Evolutionary conservation across 2,888 invertebrate genomes (phyloP).

Genomic region (Cheilosia scutellata): DNA sequence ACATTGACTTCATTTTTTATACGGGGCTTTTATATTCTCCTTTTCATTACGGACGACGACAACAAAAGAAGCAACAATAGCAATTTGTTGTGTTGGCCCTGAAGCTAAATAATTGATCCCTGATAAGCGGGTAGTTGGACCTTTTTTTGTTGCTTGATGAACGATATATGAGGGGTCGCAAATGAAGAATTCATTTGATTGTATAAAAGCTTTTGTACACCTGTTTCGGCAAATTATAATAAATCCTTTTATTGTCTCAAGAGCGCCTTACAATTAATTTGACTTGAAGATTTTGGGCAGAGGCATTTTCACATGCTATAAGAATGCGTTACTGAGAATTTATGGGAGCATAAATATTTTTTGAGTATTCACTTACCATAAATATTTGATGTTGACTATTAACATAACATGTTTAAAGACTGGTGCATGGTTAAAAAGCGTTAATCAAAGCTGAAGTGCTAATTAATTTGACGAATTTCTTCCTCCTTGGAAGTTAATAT

Average conservation of each 20-base stretch:
- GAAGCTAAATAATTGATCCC: slow-evolving; percentile 59
- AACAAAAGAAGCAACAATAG: slow-evolving; percentile 15
- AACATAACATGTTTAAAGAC: too few relatives aligned
- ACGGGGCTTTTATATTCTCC: slow-evolving; percentile 7
- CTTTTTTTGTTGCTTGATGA: slow-evolving; percentile 7
- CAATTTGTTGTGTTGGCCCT: slow-evolving; percentile 55
- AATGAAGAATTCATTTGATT: slow-evolving; percentile 39
- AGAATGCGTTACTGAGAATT: too few relatives aligned
- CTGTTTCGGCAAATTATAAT: slow-evolving; percentile 45
- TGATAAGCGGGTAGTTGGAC: slow-evolving; percentile 15
- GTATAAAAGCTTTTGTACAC: slow-evolving; percentile 41
- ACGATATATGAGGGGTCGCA: neutral
- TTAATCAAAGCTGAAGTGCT: too few relatives aligned
- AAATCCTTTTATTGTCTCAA: slow-evolving; percentile 47
- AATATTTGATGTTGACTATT: too few relatives aligned
- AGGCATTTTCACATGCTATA: too few relatives aligned
- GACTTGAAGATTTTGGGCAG: too few relatives aligned
- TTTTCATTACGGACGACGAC: slow-evolving; percentile 38
- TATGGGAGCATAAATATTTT: too few relatives aligned
- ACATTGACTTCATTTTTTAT: slow-evolving; percentile 55
- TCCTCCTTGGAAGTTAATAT: too few relatives aligned
- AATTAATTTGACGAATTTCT: too few relatives aligned
- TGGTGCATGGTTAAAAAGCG: too few relatives aligned
- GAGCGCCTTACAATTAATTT: slow-evolving; percentile 24
- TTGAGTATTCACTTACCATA: too few relatives aligned